phyloP scores from a whole-genome alignment of 2,888 invertebrate species.

The Athalia rosae region DNA sequence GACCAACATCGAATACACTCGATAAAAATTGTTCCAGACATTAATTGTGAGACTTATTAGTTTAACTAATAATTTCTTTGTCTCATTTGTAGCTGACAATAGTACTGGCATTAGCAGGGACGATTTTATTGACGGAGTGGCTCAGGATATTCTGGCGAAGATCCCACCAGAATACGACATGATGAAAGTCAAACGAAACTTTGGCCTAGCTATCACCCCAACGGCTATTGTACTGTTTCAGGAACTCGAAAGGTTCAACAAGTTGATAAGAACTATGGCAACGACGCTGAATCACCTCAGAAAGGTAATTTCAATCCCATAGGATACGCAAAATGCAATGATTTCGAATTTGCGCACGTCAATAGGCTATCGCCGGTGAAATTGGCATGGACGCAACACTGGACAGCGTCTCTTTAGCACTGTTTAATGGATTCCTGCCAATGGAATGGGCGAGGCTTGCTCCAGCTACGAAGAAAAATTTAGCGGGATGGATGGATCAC shows the following conservation, averaged over 20 bases:
- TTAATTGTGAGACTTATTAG: too few species aligned
- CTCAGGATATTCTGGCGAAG: constrained; percentile 85
- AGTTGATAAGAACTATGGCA: constrained; percentile 82
- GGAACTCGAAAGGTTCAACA: constrained; percentile 92
- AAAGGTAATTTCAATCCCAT: constrained; percentile 72
- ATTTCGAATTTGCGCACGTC: constrained; percentile 35
- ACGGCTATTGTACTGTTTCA: constrained; percentile 91
- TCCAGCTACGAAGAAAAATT: constrained; percentile 89
- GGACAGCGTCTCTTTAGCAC: constrained; percentile 87
- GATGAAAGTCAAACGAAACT: constrained; percentile 86
- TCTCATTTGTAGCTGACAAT: constrained; percentile 76
- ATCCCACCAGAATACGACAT: constrained; percentile 87
- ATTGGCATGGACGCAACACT: constrained; percentile 92
- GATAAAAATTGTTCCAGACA: background rate
- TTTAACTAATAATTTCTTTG: too few species aligned
- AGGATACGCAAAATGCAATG: background rate
- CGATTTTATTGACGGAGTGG: constrained; percentile 88
- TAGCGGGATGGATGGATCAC: constrained; percentile 94
- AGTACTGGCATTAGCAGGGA: constrained; percentile 87
- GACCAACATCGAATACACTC: background rate
- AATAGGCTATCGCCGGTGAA: constrained; percentile 89
- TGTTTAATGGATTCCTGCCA: constrained; percentile 92
- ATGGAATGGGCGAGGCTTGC: constrained; percentile 86
- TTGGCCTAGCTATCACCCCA: constrained; percentile 87
- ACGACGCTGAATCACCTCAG: constrained; percentile 83